These are phyloP conservation scores for Mamestra brassicae DNA, from an alignment of 2,888 invertebrate species.

Conservation along the genomic window DNA sequence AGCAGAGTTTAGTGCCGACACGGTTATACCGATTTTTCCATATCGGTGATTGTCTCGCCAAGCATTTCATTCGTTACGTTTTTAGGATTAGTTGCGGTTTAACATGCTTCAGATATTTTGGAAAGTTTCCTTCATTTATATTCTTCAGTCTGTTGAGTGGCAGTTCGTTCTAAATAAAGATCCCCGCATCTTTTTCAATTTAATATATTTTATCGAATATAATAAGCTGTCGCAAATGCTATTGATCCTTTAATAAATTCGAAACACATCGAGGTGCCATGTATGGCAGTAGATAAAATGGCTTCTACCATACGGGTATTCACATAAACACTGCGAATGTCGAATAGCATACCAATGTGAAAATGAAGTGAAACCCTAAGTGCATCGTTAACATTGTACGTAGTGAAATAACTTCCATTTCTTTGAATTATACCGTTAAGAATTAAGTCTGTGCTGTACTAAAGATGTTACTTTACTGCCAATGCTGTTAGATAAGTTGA, in stretches of 20 bases:
- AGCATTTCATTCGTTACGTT: slow-evolving; percentile 44
- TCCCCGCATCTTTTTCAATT: background rate
- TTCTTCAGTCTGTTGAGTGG: background rate
- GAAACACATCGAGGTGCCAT: slow-evolving; percentile 17
- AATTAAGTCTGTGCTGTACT: slow-evolving; percentile 30
- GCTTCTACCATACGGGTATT: slow-evolving; percentile 27
- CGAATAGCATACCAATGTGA: slow-evolving; percentile 33
- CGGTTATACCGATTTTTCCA: slow-evolving; percentile 27
- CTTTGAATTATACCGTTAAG: slow-evolving; percentile 49
- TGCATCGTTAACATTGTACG: slow-evolving; percentile 15
- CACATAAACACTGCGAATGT: slow-evolving; percentile 23
- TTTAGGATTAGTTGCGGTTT: slow-evolving; percentile 23
- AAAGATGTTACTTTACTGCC: slow-evolving; percentile 37
- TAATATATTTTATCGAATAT: background rate
- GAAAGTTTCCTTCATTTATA: slow-evolving; percentile 34
- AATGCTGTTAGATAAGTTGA: slow-evolving; percentile 20
- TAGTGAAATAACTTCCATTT: slow-evolving; percentile 21
- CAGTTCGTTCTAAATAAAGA: background rate
- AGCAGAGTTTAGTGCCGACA: slow-evolving; percentile 32
- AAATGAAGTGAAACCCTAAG: slow-evolving; percentile 18
- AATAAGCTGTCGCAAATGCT: slow-evolving; percentile 7
- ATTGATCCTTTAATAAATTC: slow-evolving; percentile 37
- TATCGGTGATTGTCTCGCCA: slow-evolving; percentile 35
- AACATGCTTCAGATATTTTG: slow-evolving; percentile 42
- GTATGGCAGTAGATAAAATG: slow-evolving; percentile 26